These are phyloP conservation scores for Machimus atricapillus DNA, from an alignment of 2,888 invertebrate species.

Conservation along the genomic window DNA sequence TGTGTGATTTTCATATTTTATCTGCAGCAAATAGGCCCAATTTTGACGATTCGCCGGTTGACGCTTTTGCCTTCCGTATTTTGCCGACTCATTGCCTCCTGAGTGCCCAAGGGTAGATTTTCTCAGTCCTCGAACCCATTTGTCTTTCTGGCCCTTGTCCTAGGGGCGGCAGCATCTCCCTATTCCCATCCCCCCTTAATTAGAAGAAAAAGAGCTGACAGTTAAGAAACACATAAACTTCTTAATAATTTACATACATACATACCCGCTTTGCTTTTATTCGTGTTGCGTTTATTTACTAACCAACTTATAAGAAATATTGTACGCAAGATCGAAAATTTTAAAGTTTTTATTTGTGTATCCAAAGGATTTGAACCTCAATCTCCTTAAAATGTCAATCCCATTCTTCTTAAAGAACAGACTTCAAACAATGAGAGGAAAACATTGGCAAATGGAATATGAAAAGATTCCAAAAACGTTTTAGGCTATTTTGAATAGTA, in stretches of 20 bases:
- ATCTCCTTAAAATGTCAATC: too few species aligned
- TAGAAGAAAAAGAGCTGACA: conserved; percentile 7
- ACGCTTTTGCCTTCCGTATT: neutral
- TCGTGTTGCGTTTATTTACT: too few species aligned
- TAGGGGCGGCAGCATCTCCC: neutral
- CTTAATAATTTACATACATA: neutral
- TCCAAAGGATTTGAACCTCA: too few species aligned
- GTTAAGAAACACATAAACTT: neutral
- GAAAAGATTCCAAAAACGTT: too few species aligned
- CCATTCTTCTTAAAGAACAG: too few species aligned
- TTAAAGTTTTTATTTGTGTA: too few species aligned
- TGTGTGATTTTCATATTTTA: conserved; percentile 29
- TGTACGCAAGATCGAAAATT: too few species aligned
- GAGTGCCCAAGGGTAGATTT: neutral
- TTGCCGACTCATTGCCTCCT: neutral
- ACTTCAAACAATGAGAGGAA: too few species aligned
- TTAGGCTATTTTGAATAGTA: too few species aligned
- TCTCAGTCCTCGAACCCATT: neutral
- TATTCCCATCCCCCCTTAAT: neutral
- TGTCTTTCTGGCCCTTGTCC: neutral
- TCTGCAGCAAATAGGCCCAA: conserved; percentile 17
- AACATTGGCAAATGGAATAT: too few species aligned
- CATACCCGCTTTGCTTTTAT: neutral
- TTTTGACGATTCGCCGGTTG: conserved; percentile 11
- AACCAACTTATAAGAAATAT: too few species aligned